Evolutionary conservation across 2,888 invertebrate genomes (phyloP), one percentile per base, ranked within the genome.

Genomic region (Falcaria lacertinaria): DNA sequence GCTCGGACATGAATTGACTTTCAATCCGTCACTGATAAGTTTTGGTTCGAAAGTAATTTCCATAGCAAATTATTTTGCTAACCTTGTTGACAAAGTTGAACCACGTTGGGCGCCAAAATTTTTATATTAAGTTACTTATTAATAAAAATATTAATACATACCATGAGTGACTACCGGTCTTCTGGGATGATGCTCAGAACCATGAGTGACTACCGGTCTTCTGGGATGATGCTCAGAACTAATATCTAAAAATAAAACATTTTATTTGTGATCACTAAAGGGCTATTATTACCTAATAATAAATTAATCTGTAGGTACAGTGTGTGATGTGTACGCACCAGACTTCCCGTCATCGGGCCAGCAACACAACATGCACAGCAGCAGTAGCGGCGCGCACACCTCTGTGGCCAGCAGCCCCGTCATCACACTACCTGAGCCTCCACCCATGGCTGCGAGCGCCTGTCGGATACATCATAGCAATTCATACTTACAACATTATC

Each of bases 361-460:
- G 69, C 87, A 86, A 66, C 86, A 87, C 8, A 87, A 71, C 75
- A 82, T 84, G 73, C 85, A 86, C 28, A 83, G 74, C 56, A 84
- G 69, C 55, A 85, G 67, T 49, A 81, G 57, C 38, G 84, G 80
- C 37, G 70, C 74, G 64, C 54, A 69, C 50, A 69, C 47, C 70
- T 67, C 74, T 39, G 51, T 64, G 49, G 57, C 70, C 34, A 61
- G 60, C 43, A 52, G 47, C 36, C 48, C 66, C 43, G 56, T 60
- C 42, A 56, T 64, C 52, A 40, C 59, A 45, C 52, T 58, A 35
- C 49, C 53, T 36, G 15, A 54, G 45, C 46, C 48, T 39, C 34
- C 43, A 15, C 60, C 61, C 47, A 56, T 55, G 15, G 43, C 34
- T 13, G 39, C 36, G 14, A 6, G 6, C 19, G 0, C 19, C 19